phyloP scores from a whole-genome alignment of 1,140 invertebrate species.

The Xylocopa sonorina region DNA sequence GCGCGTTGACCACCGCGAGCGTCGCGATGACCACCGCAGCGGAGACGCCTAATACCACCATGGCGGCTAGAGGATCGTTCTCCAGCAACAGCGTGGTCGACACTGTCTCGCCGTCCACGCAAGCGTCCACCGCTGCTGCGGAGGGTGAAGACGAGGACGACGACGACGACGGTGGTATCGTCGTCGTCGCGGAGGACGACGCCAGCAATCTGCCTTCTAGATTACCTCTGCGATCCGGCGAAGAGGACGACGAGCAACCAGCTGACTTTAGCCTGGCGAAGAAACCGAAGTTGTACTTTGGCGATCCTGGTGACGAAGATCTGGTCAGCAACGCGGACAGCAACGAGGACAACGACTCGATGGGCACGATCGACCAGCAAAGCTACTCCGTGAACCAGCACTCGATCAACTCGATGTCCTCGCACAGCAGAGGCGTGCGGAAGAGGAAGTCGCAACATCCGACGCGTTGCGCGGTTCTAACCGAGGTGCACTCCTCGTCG shows the following conservation, averaged over 20 bases:
- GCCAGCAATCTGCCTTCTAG: slow-evolving; percentile 65
- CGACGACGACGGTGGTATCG: slow-evolving; percentile 84
- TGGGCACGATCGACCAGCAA: slow-evolving; percentile 74
- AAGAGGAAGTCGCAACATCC: slow-evolving; percentile 97
- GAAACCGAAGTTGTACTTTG: slow-evolving; percentile 83
- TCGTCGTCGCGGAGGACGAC: slow-evolving; percentile 73
- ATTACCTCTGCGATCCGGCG: slow-evolving; percentile 56
- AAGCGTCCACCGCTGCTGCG: slow-evolving; percentile 68
- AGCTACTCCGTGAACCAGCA: slow-evolving; percentile 70
- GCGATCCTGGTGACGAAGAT: slow-evolving; percentile 86
- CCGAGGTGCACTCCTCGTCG: slow-evolving; percentile 83
- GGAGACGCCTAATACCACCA: slow-evolving; percentile 35
- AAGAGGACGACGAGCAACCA: slow-evolving; percentile 83
- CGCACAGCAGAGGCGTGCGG: slow-evolving; percentile 81
- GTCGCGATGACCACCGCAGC: slow-evolving; percentile 82
- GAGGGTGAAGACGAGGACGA: slow-evolving; percentile 82
- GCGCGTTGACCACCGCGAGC: slow-evolving; percentile 83
- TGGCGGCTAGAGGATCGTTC: slow-evolving; percentile 32
- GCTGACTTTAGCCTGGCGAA: slow-evolving; percentile 88
- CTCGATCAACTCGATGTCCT: slow-evolving; percentile 69
- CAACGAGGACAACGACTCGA: slow-evolving; percentile 87
- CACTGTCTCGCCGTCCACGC: slow-evolving; percentile 74
- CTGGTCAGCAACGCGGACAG: slow-evolving; percentile 86
- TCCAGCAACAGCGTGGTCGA: slow-evolving; percentile 56
- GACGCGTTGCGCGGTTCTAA: slow-evolving; percentile 88